phyloP scores from a whole-genome alignment of 2,888 invertebrate species.

The Melinopterus prodromus region DNA sequence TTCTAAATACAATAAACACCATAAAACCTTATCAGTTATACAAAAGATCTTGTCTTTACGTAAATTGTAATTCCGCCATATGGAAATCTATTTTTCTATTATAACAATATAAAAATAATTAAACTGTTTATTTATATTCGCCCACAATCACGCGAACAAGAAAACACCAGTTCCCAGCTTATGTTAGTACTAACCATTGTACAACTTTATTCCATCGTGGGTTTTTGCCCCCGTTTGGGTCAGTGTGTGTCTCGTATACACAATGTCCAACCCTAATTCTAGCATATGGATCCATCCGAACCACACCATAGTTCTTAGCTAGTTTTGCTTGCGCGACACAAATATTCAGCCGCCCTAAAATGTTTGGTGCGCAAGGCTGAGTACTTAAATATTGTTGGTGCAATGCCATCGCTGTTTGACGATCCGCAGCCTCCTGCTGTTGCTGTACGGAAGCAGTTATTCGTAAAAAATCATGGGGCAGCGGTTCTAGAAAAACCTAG shows the following conservation, averaged over 20 bases:
- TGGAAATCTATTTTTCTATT: not conserved
- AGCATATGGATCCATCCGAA: constrained; percentile 96
- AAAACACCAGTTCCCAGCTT: not conserved
- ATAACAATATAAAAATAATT: not conserved
- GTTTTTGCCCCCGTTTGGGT: constrained; percentile 92
- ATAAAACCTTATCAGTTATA: no score
- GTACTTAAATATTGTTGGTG: constrained; percentile 66
- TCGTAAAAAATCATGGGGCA: constrained; percentile 80
- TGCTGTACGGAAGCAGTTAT: constrained; percentile 66
- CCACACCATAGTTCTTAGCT: constrained; percentile 93
- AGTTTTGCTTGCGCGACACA: constrained; percentile 91
- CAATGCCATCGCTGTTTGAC: constrained; percentile 77
- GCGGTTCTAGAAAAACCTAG: constrained; percentile 80
- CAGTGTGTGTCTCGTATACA: constrained; percentile 95
- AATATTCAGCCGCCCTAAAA: constrained; percentile 79
- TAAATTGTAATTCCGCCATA: not conserved
- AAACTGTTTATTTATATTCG: no score
- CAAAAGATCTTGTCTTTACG: no score
- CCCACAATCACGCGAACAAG: no score
- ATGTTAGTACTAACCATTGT: constrained; percentile 72
- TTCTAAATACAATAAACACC: no score
- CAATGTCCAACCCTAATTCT: constrained; percentile 91
- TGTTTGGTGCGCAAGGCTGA: constrained; percentile 59
- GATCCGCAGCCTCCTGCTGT: constrained; percentile 79
- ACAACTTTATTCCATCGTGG: constrained; percentile 97